Evolutionary conservation across 2,113 vertebrate species (phyloP).

Genomic region (Scortum barcoo): DNA sequence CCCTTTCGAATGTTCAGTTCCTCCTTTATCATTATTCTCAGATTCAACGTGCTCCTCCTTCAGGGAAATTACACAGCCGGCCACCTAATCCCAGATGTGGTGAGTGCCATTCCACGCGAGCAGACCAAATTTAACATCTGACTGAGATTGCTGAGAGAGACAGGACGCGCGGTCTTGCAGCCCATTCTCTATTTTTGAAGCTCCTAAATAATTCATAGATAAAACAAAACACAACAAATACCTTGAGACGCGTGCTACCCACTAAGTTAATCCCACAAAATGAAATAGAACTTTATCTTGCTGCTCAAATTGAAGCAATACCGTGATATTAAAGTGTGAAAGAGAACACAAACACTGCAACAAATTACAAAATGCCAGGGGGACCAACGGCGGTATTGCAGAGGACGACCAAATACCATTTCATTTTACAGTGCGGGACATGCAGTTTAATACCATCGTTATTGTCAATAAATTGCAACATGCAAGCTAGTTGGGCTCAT

Average conservation of each 20-base stretch:
- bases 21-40: slow-evolving; percentile 83
- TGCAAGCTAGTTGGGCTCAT: slow-evolving; percentile 59
- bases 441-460: slow-evolving; percentile 68
- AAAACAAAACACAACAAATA: slow-evolving; percentile 87
- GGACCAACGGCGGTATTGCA: slow-evolving; percentile 79
- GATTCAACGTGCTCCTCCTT: slow-evolving; percentile 81
- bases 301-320: slow-evolving; percentile 86
- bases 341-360: slow-evolving; percentile 83
- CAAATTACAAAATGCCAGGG: slow-evolving; percentile 85
- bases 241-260: slow-evolving; percentile 83
- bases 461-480: slow-evolving; percentile 71
- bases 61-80: slow-evolving; percentile 84
- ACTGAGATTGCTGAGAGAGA: slow-evolving; percentile 75
- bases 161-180: slow-evolving; percentile 68
- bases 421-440: slow-evolving; percentile 67
- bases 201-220: slow-evolving; percentile 88
- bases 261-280: slow-evolving; percentile 86
- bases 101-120: slow-evolving; percentile 73
- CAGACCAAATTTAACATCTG: slow-evolving; percentile 84
- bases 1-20: slow-evolving; percentile 73
- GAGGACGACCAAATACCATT: slow-evolving; percentile 76
- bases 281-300: slow-evolving; percentile 86
- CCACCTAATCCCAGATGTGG: slow-evolving; percentile 74
- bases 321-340: slow-evolving; percentile 86
- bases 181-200: slow-evolving; percentile 68